Evolutionary conservation across 1,140 invertebrate genomes (phyloP), one percentile per base, ranked within the genome.

Genomic region (Dufourea novaeangliae): DNA sequence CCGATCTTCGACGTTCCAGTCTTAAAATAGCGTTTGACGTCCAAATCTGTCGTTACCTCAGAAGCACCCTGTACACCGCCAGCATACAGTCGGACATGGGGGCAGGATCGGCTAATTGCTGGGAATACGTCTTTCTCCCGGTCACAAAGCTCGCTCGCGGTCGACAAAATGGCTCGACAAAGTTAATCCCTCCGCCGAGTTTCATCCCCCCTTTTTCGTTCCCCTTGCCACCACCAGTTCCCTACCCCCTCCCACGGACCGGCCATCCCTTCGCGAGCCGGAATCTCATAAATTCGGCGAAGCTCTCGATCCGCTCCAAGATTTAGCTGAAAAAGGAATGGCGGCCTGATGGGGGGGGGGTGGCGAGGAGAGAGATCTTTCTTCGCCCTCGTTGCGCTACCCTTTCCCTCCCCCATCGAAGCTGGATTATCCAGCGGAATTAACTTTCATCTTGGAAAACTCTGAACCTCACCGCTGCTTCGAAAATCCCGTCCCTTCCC

Each of bases 261-360:
- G 20, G 34, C 12, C 54, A 17, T n/a, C 73, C 34, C 54, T 61
- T 50, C 74, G 39, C 76, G 52, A 68, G 32, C 78, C 64, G 74
- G 71, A 76, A 70, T 76, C 73, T 80, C 78, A 71, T 80, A 80
- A 80, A 80, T 80, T 80, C 74, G 78, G 41, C 64, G 34, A 77
- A 64, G 34, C 67, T 77, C 73, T 76, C 78, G 57, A 77, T 80
- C 73, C 73, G 64, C 59, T 39, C 50, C 32, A 70, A 80, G 78
- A 80, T 77, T 77, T 80, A 77, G 78, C 63, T 79, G 59, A 77
- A 80, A 77, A 70, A 64, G 64, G 39, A 76, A 44, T 8, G 20
- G 29, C 27, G 69, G n/a, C 11, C 56, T 17, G 27, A 11, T 6
- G 34, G 46, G n/a, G 11, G 29, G 17, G 52, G 20, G 29, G 1